Base-by-base conservation (phyloP, 2,888 invertebrate species). In the Chrysolina americana region DNA sequence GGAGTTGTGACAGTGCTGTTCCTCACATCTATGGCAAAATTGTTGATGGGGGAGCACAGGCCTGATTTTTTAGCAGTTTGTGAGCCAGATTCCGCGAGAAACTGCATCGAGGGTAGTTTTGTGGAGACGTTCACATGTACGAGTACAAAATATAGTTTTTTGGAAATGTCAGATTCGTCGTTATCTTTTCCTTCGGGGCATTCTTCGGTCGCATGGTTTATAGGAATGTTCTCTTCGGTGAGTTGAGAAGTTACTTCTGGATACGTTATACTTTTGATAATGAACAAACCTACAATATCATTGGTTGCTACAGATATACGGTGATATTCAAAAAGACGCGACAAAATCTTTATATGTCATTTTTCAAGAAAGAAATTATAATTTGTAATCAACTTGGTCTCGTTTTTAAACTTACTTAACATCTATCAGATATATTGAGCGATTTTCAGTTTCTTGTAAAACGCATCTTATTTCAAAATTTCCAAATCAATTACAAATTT, bases 131-230 rank as follows among this genome's bases (percentile, higher is more conserved):
- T 92, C 87, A 90, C 88, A 1, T 95, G 95, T 85, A 93, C 92
- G 0, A 93, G 92, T 50, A 89, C 89, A 15, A 86, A 88, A 56
- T 89, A 89, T 82, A 89, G 90, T 19, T 82, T 87, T 28, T 92
- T 91, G 83, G 89, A 90, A 66, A 88, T 93, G 71, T 90, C 90
- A 64, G 95, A 95, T 86, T 90, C 83, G 85, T 92, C 89, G 83
- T 93, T 89, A 89, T 95, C 91, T 83, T 93, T 95, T 85, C 95
- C 95, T 0, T 95, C 95, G 0, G 95, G 94, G 13, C 95, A 95
- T 86, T 90, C 95, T 0, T 92, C 94, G 0, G 86, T 94, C 1
- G 91, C 94, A 0, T 88, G 92, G 63, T 94, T 92, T 86, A 90
- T 92, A 56, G 92, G 93, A 10, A 85, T 93, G 44, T 95, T 92